Percentiles rank a stretch among this genome's conserved stretches.
Evolutionary conservation across 2,113 vertebrate genomes (phyloP).

Genomic region (Lagopus muta): DNA sequence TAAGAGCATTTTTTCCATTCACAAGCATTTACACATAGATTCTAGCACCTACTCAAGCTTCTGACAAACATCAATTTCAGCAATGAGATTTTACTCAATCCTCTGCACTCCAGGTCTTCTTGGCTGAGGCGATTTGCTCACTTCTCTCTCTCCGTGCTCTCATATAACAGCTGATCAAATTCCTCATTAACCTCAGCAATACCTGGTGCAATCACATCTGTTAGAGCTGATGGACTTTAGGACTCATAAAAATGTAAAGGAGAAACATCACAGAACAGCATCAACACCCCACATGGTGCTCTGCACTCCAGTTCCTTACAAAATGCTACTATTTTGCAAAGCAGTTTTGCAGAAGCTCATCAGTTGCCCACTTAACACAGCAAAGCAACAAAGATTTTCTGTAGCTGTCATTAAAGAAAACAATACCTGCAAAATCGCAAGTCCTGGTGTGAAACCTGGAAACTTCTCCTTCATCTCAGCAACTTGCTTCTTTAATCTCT

Average conservation of each 20-base stretch:
- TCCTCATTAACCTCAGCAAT: background rate
- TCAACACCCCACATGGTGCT: background rate
- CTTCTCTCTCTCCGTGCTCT: background rate
- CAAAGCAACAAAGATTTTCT: background rate
- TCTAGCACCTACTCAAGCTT: background rate
- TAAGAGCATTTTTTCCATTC: background rate
- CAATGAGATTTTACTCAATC: background rate
- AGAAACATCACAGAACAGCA: background rate
- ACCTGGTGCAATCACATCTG: background rate
- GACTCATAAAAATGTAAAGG: background rate
- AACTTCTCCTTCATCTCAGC: constrained; percentile 84
- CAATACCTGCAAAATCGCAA: constrained; percentile 93
- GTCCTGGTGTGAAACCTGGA: constrained; percentile 89
- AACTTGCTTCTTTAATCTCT: constrained; percentile 88
- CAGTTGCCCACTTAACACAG: background rate
- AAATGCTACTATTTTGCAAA: background rate
- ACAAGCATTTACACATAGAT: background rate
- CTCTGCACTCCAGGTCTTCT: background rate
- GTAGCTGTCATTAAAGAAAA: background rate
- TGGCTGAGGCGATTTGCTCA: background rate
- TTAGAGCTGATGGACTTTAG: background rate
- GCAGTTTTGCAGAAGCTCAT: background rate
- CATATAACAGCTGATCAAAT: background rate
- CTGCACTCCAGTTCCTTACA: background rate
- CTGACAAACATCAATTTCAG: background rate